These are phyloP conservation scores for Dasypus novemcinctus DNA, from an alignment of 2,113 vertebrate genomes.

Conservation along the genomic window DNA sequence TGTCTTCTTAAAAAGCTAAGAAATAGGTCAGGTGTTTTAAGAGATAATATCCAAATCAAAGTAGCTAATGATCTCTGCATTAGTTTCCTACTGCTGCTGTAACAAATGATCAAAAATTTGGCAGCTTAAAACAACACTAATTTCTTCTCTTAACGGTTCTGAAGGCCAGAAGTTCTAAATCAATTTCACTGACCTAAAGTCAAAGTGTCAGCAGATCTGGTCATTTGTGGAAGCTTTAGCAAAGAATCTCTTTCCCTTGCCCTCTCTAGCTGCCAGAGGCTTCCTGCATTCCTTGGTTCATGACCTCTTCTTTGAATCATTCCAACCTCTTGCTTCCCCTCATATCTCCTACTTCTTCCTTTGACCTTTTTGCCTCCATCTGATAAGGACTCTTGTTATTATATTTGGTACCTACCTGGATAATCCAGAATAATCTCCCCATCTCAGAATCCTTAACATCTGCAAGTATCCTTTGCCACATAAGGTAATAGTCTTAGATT, in stretches of 20 bases:
- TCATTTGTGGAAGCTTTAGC: background rate
- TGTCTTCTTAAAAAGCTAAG: background rate
- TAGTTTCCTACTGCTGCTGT: slow-evolving; percentile 29
- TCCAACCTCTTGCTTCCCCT: background rate
- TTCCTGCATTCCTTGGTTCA: background rate
- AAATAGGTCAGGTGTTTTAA: slow-evolving; percentile 30
- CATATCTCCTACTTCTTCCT: background rate
- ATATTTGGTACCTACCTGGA: background rate
- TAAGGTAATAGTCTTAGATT: slow-evolving; percentile 21
- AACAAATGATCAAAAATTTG: slow-evolving; percentile 3
- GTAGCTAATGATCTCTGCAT: background rate
- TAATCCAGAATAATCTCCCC: slow-evolving; percentile 32
- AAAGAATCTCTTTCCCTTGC: background rate
- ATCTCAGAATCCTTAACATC: background rate
- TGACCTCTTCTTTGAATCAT: background rate
- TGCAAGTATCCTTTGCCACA: background rate
- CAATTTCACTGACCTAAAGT: background rate
- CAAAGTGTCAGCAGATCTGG: background rate
- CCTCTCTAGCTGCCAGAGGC: slow-evolving; percentile 28
- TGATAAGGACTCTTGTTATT: background rate
- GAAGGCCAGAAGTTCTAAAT: background rate
- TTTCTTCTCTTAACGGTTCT: background rate
- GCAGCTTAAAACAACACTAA: background rate
- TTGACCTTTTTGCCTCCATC: slow-evolving; percentile 16
- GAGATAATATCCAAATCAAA: slow-evolving; percentile 17